Evolutionary conservation across 2,113 vertebrate genomes (phyloP).

Genomic region (Struthidea cinerea): DNA sequence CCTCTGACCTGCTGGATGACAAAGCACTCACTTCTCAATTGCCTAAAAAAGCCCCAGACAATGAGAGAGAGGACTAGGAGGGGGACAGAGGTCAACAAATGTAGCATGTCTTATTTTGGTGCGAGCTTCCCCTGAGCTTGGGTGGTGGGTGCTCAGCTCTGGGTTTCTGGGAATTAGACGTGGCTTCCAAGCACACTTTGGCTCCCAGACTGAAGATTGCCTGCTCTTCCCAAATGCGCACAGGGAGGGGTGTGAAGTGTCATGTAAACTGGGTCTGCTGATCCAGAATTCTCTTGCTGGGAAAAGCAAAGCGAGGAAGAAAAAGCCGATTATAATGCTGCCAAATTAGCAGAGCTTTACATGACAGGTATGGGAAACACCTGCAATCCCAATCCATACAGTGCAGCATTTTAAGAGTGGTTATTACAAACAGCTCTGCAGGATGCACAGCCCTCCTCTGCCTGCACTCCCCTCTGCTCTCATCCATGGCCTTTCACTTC

Average conservation of each 20-base stretch:
- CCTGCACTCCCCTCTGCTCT: background rate
- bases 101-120: rapidly evolving
- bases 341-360: background rate
- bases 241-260: background rate
- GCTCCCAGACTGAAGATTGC: background rate
- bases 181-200: background rate
- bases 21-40: background rate
- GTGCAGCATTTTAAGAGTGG: background rate
- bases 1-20: background rate
- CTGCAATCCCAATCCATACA: background rate
- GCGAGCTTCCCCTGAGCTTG: background rate
- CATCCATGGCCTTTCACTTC: background rate
- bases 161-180: background rate
- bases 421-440: background rate
- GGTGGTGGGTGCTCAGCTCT: background rate
- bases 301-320: background rate
- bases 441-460: background rate
- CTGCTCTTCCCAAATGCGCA: background rate
- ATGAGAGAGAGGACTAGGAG: background rate
- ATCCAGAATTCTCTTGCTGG: background rate
- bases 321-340: background rate
- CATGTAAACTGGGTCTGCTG: background rate
- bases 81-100: rapidly evolving
- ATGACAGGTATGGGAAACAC: background rate
- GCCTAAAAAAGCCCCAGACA: background rate